phyloP scores from a whole-genome alignment of 2,113 vertebrate species.

The Aix galericulata region DNA sequence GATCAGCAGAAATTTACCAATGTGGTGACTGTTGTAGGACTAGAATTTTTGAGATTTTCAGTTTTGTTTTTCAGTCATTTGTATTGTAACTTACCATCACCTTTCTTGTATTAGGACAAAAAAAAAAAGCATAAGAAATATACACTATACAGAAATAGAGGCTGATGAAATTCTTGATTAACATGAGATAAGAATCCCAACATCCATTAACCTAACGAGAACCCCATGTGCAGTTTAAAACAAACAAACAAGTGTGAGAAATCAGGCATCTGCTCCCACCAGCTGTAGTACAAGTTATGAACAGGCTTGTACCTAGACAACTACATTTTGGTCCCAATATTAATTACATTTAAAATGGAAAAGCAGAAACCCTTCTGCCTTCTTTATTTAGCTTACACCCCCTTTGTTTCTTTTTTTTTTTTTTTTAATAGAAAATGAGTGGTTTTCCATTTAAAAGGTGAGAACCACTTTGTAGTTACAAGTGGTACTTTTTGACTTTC shows the following conservation, averaged over 20 bases:
- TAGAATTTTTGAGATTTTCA: background rate
- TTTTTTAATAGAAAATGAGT: constrained; percentile 57
- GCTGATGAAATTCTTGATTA: constrained; percentile 43
- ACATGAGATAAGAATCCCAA: constrained; percentile 30
- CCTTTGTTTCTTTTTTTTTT: constrained; percentile 31
- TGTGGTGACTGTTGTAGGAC: background rate
- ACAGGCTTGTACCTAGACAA: constrained; percentile 34
- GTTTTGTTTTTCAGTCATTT: background rate
- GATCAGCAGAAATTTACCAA: background rate
- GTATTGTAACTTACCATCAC: background rate
- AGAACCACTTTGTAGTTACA: constrained; percentile 69
- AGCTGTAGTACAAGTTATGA: background rate
- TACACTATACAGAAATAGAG: background rate
- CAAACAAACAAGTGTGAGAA: constrained; percentile 40
- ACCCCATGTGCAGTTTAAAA: constrained; percentile 27
- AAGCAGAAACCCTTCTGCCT: constrained; percentile 59
- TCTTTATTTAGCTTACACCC: constrained; percentile 57
- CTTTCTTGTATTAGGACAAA: background rate
- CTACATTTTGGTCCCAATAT: constrained; percentile 44
- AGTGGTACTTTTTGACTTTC: constrained; percentile 72
- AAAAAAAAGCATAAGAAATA: background rate
- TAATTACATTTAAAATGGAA: constrained; percentile 68
- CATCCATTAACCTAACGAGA: constrained; percentile 56
- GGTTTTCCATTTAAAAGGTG: constrained; percentile 69
- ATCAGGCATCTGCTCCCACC: constrained; percentile 14